phyloP scores from a whole-genome alignment of 2,888 invertebrate genomes.

The Melinaea menophilus region DNA sequence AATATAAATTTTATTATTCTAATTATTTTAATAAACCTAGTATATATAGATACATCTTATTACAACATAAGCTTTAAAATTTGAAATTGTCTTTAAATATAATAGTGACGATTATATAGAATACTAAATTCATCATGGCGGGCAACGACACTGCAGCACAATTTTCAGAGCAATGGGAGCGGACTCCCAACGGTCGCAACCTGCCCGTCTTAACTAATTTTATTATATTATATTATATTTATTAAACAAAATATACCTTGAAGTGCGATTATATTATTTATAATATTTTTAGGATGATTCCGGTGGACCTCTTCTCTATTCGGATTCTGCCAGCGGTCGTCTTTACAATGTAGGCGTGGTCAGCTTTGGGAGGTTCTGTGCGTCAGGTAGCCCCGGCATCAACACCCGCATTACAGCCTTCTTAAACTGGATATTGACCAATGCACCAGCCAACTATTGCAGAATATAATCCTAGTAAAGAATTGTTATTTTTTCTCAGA shows the following conservation, averaged over 20 bases:
- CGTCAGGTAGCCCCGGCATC: constrained; percentile 62
- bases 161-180: too few species aligned
- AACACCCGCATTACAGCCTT: constrained; percentile 76
- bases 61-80: too few species aligned
- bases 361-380: constrained; percentile 77
- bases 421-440: constrained; percentile 74
- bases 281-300: constrained; percentile 59
- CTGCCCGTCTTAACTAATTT: too few species aligned
- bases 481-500: background rate
- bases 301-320: constrained; percentile 78
- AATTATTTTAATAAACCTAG: background rate
- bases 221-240: too few species aligned
- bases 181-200: too few species aligned
- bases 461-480: constrained; percentile 34
- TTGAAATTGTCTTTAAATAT: too few species aligned
- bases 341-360: constrained; percentile 72
- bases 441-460: constrained; percentile 51
- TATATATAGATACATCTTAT: background rate
- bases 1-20: background rate
- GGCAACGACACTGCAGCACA: too few species aligned
- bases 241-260: too few species aligned
- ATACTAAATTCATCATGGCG: too few species aligned
- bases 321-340: constrained; percentile 54
- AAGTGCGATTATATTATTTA: background rate
- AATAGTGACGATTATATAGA: too few species aligned